Evolutionary conservation across 1,140 invertebrate genomes (phyloP).

Genomic region (Penaeus japonicus): DNA sequence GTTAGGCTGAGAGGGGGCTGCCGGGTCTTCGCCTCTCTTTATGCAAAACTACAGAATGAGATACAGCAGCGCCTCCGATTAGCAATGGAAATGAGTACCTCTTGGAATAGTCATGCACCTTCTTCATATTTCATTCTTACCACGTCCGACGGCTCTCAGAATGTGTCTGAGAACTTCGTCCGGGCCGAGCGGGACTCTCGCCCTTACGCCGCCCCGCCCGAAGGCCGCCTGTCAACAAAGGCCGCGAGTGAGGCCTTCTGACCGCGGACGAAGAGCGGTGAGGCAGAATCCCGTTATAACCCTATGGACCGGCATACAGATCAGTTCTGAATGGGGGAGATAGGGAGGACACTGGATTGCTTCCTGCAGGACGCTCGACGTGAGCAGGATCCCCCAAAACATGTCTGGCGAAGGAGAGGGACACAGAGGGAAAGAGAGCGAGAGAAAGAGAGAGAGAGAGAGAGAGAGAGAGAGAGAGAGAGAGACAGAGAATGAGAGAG

Average conservation of each 20-base stretch:
- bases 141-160: not conserved
- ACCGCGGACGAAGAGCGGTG: slow-evolving; percentile 28
- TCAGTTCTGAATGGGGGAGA: slow-evolving; percentile 45
- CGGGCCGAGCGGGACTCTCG: not conserved
- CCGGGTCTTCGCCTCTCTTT: slow-evolving; percentile 53
- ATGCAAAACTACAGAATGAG: slow-evolving; percentile 59
- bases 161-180: not conserved
- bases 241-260: not conserved
- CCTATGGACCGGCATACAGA: slow-evolving; percentile 54
- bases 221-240: not conserved
- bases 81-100: slow-evolving; percentile 58
- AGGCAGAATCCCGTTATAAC: slow-evolving; percentile 50
- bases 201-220: not conserved
- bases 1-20: slow-evolving; percentile 19
- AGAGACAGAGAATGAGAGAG: not conserved
- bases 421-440: not conserved
- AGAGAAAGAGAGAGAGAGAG: no score
- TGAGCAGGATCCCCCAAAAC: no score
- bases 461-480: no score
- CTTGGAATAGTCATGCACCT: slow-evolving; percentile 59
- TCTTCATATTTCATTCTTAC: slow-evolving; percentile 56
- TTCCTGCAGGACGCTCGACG: not conserved
- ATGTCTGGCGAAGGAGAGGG: not conserved
- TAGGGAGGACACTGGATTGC: slow-evolving; percentile 6
- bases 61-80: slow-evolving; percentile 56